Evolutionary conservation across 2,113 vertebrate genomes (phyloP).

Genomic region (rabbit (Oryctolagus cuniculus)): mOryCun1.1 NC_091437.1:46258501-46259000

Average conservation of each 20-base stretch:
- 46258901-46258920: conserved; percentile 62
- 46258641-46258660: conserved; percentile 36
- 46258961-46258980: conserved; percentile 71
- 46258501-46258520: not conserved
- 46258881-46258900: not conserved
- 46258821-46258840: not conserved
- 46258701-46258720: not conserved
- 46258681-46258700: not conserved
- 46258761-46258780: not conserved
- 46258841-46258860: conserved; percentile 43
- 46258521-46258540: not conserved
- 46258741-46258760: not conserved
- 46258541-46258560: conserved; percentile 37
- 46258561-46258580: not conserved
- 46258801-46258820: not conserved
- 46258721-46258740: conserved; percentile 1
- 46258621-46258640: conserved; percentile 47
- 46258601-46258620: conserved; percentile 27
- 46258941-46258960: conserved; percentile 39
- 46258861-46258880: conserved; percentile 57
- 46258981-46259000: conserved; percentile 47
- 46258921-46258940: conserved; percentile 82
- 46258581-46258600: conserved; percentile 26
- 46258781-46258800: not conserved
- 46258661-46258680: conserved; percentile 17